Percentiles rank a stretch among this genome's conserved stretches.
phyloP scores from a whole-genome alignment of 2,888 invertebrate genomes.

The Calameuta filiformis region DNA sequence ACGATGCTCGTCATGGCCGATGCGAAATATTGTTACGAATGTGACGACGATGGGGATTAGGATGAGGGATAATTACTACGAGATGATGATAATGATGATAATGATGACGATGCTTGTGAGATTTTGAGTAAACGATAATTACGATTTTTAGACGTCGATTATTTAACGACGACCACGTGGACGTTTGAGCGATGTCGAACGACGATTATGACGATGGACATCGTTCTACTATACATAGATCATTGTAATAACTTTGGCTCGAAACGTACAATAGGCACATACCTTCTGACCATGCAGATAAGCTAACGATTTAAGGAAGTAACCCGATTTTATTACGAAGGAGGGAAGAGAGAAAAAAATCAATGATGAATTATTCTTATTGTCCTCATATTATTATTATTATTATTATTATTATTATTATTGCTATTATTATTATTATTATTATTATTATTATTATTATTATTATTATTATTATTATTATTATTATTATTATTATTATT shows the following conservation, averaged over 20 bases:
- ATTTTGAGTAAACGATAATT: not conserved
- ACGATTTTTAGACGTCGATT: not conserved
- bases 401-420: not conserved
- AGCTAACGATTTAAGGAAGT: conserved; percentile 41
- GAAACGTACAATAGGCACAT: conserved; percentile 46
- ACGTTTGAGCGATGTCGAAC: not conserved
- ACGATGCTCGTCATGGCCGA: not conserved
- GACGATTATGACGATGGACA: conserved; percentile 14
- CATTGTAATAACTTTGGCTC: conserved; percentile 40
- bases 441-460: conserved; percentile 57
- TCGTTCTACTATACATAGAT: conserved; percentile 30
- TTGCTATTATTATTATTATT: conserved; percentile 13
- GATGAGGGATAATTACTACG: not conserved
- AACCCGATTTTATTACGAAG: conserved; percentile 48
- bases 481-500: conserved; percentile 36
- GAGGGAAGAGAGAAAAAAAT: conserved; percentile 26
- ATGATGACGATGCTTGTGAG: not conserved
- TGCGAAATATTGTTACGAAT: not conserved
- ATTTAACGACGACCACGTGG: conserved; percentile 3
- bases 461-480: conserved; percentile 56
- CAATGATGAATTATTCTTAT: conserved; percentile 9
- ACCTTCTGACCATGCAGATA: conserved; percentile 36
- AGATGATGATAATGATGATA: not conserved
- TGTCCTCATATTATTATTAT: not conserved
- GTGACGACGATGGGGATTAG: not conserved